Percentiles rank a stretch among this genome's conserved stretches.
Conservation (phyloP, 2,888 invertebrate genomes). For the Rapana venosa region DNA sequence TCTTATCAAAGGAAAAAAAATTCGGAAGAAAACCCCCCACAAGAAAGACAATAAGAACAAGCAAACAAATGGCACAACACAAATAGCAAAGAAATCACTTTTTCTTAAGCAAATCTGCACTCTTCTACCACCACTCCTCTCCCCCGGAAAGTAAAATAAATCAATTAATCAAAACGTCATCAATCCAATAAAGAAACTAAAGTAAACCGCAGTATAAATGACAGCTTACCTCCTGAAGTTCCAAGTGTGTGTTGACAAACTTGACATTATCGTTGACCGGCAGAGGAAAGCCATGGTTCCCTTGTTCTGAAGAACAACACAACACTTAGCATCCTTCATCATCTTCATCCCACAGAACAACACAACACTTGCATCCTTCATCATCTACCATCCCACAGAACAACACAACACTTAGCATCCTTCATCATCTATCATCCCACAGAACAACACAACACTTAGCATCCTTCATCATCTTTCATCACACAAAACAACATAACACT, state of each 20-base stretch:
- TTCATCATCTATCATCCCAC: too few species aligned
- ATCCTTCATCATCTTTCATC: too few species aligned
- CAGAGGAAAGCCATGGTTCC: conserved; percentile 34
- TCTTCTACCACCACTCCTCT: too few species aligned
- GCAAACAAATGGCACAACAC: too few species aligned
- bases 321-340: neutral
- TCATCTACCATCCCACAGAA: neutral
- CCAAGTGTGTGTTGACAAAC: conserved; percentile 37
- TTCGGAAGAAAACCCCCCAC: too few species aligned
- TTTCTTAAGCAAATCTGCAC: too few species aligned
- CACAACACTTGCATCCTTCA: neutral
- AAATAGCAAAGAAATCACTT: too few species aligned
- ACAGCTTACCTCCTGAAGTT: conserved; percentile 28
- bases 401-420: neutral
- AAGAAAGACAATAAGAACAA: too few species aligned
- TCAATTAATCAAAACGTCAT: neutral
- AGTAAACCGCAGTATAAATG: neutral
- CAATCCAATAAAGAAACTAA: neutral
- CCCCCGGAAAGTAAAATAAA: too few species aligned
- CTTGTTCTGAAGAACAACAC: conserved; percentile 31
- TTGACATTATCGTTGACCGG: conserved; percentile 39
- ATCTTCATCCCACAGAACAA: neutral
- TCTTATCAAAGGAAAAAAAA: too few species aligned
- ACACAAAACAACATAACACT: too few species aligned
- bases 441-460: too few species aligned